These are phyloP conservation scores for Apamea anceps DNA, from an alignment of 2,888 invertebrate genomes.

Conservation along the genomic window DNA sequence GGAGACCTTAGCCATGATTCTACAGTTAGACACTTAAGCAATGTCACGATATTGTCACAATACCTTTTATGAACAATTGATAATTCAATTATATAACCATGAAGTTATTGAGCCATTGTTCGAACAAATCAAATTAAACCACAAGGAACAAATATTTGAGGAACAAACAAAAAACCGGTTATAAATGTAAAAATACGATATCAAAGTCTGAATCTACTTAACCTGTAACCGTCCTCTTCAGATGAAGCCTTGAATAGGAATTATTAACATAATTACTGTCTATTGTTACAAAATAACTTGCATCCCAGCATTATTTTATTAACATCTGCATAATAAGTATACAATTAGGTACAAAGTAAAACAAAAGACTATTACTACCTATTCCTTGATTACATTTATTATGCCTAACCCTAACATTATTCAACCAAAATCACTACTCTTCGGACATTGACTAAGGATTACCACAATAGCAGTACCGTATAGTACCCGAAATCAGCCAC, in stretches of 20 bases:
- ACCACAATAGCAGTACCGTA: background rate
- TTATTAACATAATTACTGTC: constrained; percentile 17
- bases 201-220: constrained; percentile 11
- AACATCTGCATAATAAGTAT: background rate
- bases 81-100: constrained; percentile 44
- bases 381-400: background rate
- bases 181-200: background rate
- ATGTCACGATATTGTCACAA: constrained; percentile 36
- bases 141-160: too few relatives aligned
- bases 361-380: background rate
- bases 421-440: background rate
- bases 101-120: background rate
- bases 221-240: constrained; percentile 25
- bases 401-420: background rate
- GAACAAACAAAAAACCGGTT: background rate
- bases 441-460: background rate
- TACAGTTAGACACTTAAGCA: constrained; percentile 39
- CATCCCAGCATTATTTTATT: background rate
- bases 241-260: constrained; percentile 18
- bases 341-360: background rate
- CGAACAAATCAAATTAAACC: background rate
- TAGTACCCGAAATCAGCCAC: background rate
- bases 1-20: constrained; percentile 58
- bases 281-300: constrained; percentile 22
- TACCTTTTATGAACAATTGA: constrained; percentile 21